Percentiles rank a stretch among this genome's conserved stretches.
These are phyloP conservation scores for Anagrus nilaparvatae DNA, from an alignment of 1,140 invertebrate species.

Conservation along the genomic window DNA sequence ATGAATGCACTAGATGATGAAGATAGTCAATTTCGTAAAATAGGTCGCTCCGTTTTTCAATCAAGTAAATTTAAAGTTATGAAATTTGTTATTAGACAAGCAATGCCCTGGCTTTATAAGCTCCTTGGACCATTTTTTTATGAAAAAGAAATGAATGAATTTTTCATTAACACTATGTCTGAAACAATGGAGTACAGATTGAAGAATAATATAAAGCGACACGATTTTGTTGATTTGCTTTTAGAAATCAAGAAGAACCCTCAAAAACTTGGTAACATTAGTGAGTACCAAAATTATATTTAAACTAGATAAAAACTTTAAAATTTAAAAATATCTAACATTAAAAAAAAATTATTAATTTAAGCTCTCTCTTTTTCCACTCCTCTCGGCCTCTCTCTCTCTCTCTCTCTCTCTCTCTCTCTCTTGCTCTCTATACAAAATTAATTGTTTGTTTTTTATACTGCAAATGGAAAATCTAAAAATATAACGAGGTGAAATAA, in stretches of 20 bases:
- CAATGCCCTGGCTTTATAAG: constrained; percentile 18
- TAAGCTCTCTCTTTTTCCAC: neutral
- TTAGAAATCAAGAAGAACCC: constrained; percentile 42
- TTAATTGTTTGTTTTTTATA: no score
- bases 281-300: constrained; percentile 2
- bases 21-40: constrained; percentile 39
- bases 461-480: no score
- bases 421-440: neutral
- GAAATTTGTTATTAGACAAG: constrained; percentile 21
- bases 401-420: constrained; percentile 4
- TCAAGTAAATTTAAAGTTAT: constrained; percentile 22
- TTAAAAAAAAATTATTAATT: no score
- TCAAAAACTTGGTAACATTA: constrained; percentile 21
- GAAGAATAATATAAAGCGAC: constrained; percentile 38
- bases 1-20: constrained; percentile 41
- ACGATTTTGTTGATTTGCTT: constrained; percentile 47
- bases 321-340: no score
- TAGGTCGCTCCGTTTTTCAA: constrained; percentile 30
- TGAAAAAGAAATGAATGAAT: constrained; percentile 32
- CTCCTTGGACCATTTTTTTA: constrained; percentile 14
- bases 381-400: neutral
- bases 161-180: constrained; percentile 38
- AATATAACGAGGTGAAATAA: no score
- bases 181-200: constrained; percentile 40
- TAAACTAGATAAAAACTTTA: neutral